Evolutionary conservation across 2,113 vertebrate genomes (phyloP).

Genomic region (Neopipo cinnamomea): DNA sequence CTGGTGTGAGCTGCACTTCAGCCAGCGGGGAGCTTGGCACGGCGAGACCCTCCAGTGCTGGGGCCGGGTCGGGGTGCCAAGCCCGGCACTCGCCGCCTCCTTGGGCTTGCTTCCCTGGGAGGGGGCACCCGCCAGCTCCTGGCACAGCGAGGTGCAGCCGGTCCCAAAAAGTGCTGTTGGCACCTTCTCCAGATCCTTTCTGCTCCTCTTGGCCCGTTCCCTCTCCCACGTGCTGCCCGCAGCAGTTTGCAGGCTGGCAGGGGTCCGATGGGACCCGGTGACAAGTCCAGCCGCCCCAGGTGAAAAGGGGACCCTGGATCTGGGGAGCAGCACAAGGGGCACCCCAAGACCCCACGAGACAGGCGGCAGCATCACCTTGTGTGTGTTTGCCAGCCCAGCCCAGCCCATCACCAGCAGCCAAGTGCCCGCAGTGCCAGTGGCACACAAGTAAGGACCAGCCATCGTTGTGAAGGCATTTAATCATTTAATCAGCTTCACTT

Average conservation of each 20-base stretch:
- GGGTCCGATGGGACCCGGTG: fast-evolving
- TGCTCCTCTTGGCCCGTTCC: background rate
- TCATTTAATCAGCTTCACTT: background rate
- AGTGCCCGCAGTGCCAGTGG: background rate
- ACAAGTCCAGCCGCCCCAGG: background rate
- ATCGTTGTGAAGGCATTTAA: background rate
- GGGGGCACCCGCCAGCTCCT: fast-evolving
- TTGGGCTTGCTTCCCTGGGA: background rate
- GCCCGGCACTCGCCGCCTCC: background rate
- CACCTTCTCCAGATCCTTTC: background rate
- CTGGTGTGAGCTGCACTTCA: background rate
- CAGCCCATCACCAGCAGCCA: background rate
- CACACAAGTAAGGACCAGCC: background rate
- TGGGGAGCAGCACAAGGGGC: background rate
- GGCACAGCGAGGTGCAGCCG: fast-evolving
- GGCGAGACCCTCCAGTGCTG: fast-evolving
- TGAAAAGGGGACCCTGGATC: background rate
- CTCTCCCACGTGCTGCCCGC: fast-evolving
- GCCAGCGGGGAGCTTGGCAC: fast-evolving
- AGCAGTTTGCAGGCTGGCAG: background rate
- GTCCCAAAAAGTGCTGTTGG: background rate
- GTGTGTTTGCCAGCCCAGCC: background rate
- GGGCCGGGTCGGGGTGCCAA: fast-evolving
- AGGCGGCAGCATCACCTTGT: background rate
- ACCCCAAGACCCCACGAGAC: background rate